These are phyloP conservation scores for Oryzias melastigma DNA, from an alignment of 2,113 vertebrate genomes.

Conservation along the genomic window DNA sequence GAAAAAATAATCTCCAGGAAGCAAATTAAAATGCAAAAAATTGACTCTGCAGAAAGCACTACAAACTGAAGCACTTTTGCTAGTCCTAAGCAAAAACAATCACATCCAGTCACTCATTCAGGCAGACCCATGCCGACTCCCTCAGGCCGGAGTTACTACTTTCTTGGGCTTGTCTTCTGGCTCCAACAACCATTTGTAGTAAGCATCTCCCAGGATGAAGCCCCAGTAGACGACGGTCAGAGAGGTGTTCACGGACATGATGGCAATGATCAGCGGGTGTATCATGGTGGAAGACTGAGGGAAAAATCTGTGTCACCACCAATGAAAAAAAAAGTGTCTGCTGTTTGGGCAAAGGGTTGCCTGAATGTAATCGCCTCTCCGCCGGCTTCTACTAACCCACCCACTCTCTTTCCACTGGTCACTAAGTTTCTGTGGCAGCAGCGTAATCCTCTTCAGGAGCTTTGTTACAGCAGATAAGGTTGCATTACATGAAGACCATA, in stretches of 20 bases:
- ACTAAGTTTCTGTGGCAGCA: slow-evolving; percentile 57
- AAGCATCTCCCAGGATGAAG: slow-evolving; percentile 61
- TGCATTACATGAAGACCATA: slow-evolving; percentile 52
- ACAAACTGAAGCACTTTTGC: slow-evolving; percentile 31
- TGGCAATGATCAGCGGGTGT: slow-evolving; percentile 69
- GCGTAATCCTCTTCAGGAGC: slow-evolving; percentile 71
- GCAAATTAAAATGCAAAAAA: neutral
- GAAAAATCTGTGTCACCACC: slow-evolving; percentile 25
- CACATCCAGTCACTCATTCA: slow-evolving; percentile 24
- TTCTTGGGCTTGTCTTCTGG: slow-evolving; percentile 61
- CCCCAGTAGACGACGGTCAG: slow-evolving; percentile 67
- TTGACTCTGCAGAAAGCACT: slow-evolving; percentile 30
- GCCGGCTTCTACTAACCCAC: slow-evolving; percentile 30
- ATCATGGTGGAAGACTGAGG: slow-evolving; percentile 51
- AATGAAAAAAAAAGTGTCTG: slow-evolving; percentile 24
- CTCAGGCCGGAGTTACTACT: slow-evolving; percentile 56
- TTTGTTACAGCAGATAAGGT: slow-evolving; percentile 63
- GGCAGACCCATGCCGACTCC: slow-evolving; percentile 26
- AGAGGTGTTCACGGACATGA: slow-evolving; percentile 63
- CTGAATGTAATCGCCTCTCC: slow-evolving; percentile 29
- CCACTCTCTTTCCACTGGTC: slow-evolving; percentile 49
- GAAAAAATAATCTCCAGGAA: slow-evolving; percentile 20
- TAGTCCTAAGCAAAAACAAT: slow-evolving; percentile 35
- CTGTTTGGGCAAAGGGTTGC: slow-evolving; percentile 19
- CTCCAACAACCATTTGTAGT: slow-evolving; percentile 55